These are phyloP conservation scores for Ornithoptera priamus DNA, from an alignment of 2,888 invertebrate species.

Conservation along the genomic window DNA sequence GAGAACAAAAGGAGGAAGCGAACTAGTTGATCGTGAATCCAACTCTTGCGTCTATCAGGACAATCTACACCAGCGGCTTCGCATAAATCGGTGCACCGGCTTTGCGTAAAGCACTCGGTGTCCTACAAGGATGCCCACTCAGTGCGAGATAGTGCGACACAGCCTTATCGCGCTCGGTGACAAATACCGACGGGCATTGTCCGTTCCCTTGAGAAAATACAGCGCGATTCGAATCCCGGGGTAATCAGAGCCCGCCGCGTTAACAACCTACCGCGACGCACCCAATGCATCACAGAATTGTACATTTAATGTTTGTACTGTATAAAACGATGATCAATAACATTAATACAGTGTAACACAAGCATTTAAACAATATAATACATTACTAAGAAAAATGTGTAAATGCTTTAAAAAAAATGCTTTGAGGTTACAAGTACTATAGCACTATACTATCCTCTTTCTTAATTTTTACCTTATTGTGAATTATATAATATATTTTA, in stretches of 20 bases:
- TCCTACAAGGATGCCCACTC: constrained; percentile 50
- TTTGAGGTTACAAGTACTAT: too few relatives aligned
- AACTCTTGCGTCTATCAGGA: constrained; percentile 49
- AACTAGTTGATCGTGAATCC: constrained; percentile 27
- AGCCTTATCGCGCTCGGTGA: constrained; percentile 49
- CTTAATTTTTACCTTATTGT: too few relatives aligned
- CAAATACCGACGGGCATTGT: constrained; percentile 38
- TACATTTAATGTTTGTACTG: constrained; percentile 13
- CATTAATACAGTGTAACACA: too few relatives aligned
- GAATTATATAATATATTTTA: too few relatives aligned
- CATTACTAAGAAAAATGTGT: too few relatives aligned
- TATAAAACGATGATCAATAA: neutral
- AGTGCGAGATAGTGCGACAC: constrained; percentile 42
- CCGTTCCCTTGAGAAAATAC: constrained; percentile 23
- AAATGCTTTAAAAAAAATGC: too few relatives aligned
- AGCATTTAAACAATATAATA: too few relatives aligned
- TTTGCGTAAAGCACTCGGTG: constrained; percentile 48
- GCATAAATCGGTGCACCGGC: constrained; percentile 57
- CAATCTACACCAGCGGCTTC: constrained; percentile 54
- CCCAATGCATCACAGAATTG: constrained; percentile 13
- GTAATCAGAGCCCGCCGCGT: constrained; percentile 20
- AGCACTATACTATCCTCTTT: too few relatives aligned
- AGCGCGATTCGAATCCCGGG: constrained; percentile 17
- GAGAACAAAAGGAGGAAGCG: constrained; percentile 30
- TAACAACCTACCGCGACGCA: constrained; percentile 11